Evolutionary conservation across 2,113 vertebrate species (phyloP), one percentile per base, ranked within the genome.

Genomic region (Phyllostomus hastatus): DNA sequence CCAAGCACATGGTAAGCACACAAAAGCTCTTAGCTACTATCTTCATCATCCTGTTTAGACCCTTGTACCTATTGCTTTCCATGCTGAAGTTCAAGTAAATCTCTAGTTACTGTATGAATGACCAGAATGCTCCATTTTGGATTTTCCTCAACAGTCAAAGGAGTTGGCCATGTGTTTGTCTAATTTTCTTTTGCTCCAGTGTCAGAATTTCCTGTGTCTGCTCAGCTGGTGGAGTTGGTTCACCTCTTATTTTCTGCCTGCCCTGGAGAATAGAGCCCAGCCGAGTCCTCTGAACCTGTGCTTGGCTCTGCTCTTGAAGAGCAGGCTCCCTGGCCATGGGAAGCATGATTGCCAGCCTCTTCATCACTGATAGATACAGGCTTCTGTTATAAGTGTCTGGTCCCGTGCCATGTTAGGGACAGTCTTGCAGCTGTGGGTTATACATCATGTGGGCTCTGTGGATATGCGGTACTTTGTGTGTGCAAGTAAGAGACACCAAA

Each of bases 121-220:
- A 28, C 10, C 4, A 43, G 28, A 72, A 35, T 8, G 15, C 28
- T 83, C 41, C 50, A 31, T 57, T 89, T 79, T 70, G 66, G 57
- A 38, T 54, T 92, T 54, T 33, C 82, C n/a, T 87, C 31, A 35
- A 31, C 46, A 41, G 22, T 59, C 61, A 15, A 28, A 52, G 70
- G 43, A 43, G 43, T 64, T 70, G 3, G 17, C 46, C 31, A 0
- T 46, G n/a, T 66, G 7, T 50, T 41, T 6, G 4, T 69, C 59
- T 7, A 16, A 50, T 38, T 67, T 69, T 78, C 59, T 72, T 46
- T 26, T 57, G 80, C n/a, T n/a, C 48, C 33, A 50, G 0, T 38
- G 50, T 90, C 61, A 79, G 80, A 43, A 67, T 59, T 85, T 57
- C 26, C 80, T 79, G 31, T 31, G 28, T 48, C 19, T 70, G 61